These are phyloP conservation scores for Poecilia wingei DNA, from an alignment of 2,797 vertebrate species.

Conservation along the genomic window DNA sequence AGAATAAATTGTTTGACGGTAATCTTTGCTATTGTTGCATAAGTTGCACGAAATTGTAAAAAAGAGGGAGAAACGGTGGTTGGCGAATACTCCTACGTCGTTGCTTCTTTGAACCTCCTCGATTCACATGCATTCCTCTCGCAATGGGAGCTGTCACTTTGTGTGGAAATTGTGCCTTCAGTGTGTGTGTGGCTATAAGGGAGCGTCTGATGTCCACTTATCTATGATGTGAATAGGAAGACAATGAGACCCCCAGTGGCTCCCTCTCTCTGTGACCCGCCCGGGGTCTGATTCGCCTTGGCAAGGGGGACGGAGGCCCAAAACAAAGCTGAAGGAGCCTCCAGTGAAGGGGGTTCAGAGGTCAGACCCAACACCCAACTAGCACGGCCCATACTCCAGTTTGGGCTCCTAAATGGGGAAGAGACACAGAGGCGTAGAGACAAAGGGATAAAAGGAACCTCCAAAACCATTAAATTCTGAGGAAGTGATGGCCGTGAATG, in stretches of 20 bases:
- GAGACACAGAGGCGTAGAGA: conserved; percentile 79
- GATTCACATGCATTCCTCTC: conserved; percentile 85
- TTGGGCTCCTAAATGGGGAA: conserved; percentile 81
- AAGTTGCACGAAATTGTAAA: conserved; percentile 47
- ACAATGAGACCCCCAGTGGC: conserved; percentile 85
- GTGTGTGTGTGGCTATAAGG: conserved; percentile 79
- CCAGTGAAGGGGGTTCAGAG: conserved; percentile 74
- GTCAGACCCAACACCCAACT: conserved; percentile 78
- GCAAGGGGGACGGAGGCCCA: conserved; percentile 80
- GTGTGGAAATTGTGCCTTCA: conserved; percentile 82
- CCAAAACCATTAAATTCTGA: conserved; percentile 88
- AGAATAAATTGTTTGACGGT: conserved; percentile 59
- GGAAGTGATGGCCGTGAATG: conserved; percentile 89
- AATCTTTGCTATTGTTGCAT: conserved; percentile 64
- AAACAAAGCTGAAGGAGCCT: conserved; percentile 83
- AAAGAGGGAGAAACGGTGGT: conserved; percentile 61
- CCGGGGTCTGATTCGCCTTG: conserved; percentile 83
- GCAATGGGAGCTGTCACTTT: conserved; percentile 86
- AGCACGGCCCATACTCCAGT: conserved; percentile 79
- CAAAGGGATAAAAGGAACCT: conserved; percentile 90
- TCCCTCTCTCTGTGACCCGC: conserved; percentile 76
- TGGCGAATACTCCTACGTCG: conserved; percentile 76
- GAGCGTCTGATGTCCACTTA: conserved; percentile 84
- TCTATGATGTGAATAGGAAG: conserved; percentile 88
- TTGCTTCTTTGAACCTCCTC: conserved; percentile 78